These are phyloP conservation scores for Chrysogorgia sp. DNA, from an alignment of 92 coral and sea anemone genomes.

Conservation along the genomic window DNA sequence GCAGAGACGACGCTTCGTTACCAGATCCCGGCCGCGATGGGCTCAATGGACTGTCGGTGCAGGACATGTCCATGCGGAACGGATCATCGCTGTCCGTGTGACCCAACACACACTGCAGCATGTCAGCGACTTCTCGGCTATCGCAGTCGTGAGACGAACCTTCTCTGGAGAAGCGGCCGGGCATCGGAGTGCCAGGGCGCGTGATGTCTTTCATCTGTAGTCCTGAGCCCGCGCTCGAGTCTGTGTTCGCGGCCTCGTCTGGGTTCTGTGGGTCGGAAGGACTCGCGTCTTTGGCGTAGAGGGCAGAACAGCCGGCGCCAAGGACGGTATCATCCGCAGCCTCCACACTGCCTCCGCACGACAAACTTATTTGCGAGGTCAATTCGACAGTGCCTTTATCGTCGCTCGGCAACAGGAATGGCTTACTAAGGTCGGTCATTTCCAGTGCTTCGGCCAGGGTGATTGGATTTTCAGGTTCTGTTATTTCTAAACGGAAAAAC, in stretches of 20 bases:
- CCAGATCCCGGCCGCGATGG: neutral
- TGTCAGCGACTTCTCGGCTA: constrained; percentile 4
- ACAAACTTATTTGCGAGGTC: neutral
- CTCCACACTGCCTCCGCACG: neutral
- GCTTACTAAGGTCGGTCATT: neutral
- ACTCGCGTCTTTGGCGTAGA: constrained; percentile 24
- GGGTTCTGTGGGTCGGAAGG: constrained; percentile 11
- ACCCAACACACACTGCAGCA: constrained; percentile 3
- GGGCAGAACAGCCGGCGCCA: constrained; percentile 38
- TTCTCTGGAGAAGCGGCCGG: constrained; percentile 35
- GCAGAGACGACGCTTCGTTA: neutral
- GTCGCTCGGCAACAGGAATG: neutral
- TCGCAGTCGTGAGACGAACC: constrained; percentile 31
- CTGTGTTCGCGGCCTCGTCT: constrained; percentile 7
- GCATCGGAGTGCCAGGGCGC: constrained; percentile 49
- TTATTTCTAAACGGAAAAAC: neutral
- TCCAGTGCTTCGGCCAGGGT: neutral
- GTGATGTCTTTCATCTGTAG: constrained; percentile 35
- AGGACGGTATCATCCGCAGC: constrained; percentile 15
- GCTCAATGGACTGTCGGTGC: constrained; percentile 6
- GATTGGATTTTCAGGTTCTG: neutral
- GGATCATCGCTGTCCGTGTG: constrained; percentile 12
- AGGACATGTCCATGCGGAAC: constrained; percentile 18
- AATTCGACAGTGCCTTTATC: neutral
- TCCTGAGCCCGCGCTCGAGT: constrained; percentile 35